Conservation (phyloP, 1,140 invertebrate species). For the Solenopsis fugax region DNA sequence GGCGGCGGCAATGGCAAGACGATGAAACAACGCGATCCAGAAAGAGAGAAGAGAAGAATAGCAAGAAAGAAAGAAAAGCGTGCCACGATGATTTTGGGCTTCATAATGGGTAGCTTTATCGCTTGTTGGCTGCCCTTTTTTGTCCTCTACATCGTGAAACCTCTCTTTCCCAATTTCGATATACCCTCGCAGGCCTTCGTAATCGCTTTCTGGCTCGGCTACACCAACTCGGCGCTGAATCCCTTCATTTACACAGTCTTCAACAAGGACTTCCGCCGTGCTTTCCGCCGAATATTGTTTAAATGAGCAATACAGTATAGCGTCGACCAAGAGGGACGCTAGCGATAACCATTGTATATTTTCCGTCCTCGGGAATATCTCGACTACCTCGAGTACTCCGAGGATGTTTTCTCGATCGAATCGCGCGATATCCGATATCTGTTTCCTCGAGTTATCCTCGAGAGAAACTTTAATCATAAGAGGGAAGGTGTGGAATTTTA, state of each 20-base stretch:
- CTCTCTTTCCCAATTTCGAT: slow-evolving; percentile 91
- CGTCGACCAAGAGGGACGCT: slow-evolving; percentile 47
- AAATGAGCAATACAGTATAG: slow-evolving; percentile 89
- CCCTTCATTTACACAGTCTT: slow-evolving; percentile 99
- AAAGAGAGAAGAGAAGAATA: slow-evolving; percentile 96
- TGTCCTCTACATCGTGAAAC: slow-evolving; percentile 96
- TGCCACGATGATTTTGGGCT: slow-evolving; percentile 97
- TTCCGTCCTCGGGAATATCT: slow-evolving; percentile 4
- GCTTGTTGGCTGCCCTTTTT: slow-evolving; percentile 99
- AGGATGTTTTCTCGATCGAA: slow-evolving; percentile 26
- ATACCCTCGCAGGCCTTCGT: slow-evolving; percentile 96
- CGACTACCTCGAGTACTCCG: slow-evolving; percentile 22
- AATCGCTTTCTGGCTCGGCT: slow-evolving; percentile 99
- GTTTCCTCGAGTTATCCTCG: slow-evolving; percentile 1
- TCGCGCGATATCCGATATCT: slow-evolving; percentile 19
- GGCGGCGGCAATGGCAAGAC: slow-evolving; percentile 87
- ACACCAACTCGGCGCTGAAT: slow-evolving; percentile 99
- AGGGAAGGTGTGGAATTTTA: slow-evolving; percentile 7
- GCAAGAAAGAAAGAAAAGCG: slow-evolving; percentile 98
- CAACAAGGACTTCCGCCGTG: slow-evolving; percentile 99
- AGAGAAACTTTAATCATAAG: slow-evolving; percentile 33
- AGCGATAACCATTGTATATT: slow-evolving; percentile 53
- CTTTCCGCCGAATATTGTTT: slow-evolving; percentile 97
- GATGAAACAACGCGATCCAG: slow-evolving; percentile 94
- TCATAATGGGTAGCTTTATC: slow-evolving; percentile 99